Conservation (phyloP, 1,140 invertebrate species). For the Drosophila bipectinata region DNA sequence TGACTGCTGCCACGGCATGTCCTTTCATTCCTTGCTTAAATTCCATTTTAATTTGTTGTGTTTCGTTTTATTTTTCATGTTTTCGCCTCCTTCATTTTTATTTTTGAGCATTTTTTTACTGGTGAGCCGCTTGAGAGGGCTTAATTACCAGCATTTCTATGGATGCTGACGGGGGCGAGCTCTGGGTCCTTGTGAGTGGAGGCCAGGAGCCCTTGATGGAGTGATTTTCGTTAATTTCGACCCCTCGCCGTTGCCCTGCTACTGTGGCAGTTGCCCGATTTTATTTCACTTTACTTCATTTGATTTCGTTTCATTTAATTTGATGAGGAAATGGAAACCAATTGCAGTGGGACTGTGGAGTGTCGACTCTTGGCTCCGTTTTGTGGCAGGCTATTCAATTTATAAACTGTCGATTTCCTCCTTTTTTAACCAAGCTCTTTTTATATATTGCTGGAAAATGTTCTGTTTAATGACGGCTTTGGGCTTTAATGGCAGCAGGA, state of each 20-base stretch:
- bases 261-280: slow-evolving; percentile 38
- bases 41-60: slow-evolving; percentile 77
- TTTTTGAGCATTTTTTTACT: slow-evolving; percentile 32
- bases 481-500: slow-evolving; percentile 14
- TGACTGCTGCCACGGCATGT: slow-evolving; percentile 33
- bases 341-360: slow-evolving; percentile 12
- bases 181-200: slow-evolving; percentile 14
- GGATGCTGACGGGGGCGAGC: slow-evolving; percentile 25
- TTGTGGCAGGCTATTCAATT: slow-evolving; percentile 46
- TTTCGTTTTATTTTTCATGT: slow-evolving; percentile 44
- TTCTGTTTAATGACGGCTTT: not conserved
- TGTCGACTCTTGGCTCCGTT: slow-evolving; percentile 9
- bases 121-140: slow-evolving; percentile 52
- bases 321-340: slow-evolving; percentile 37
- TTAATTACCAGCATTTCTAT: slow-evolving; percentile 77
- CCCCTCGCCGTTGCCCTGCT: slow-evolving; percentile 7
- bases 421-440: not conserved
- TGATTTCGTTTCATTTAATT: slow-evolving; percentile 58
- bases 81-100: slow-evolving; percentile 16
- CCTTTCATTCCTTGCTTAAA: slow-evolving; percentile 50
- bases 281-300: slow-evolving; percentile 47
- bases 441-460: not conserved
- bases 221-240: slow-evolving; percentile 65
- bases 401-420: slow-evolving; percentile 41
- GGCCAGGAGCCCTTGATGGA: slow-evolving; percentile 47